These are phyloP conservation scores for Pteronotus mesoamericanus DNA, from an alignment of 2,797 vertebrate genomes.

Conservation along the genomic window DNA sequence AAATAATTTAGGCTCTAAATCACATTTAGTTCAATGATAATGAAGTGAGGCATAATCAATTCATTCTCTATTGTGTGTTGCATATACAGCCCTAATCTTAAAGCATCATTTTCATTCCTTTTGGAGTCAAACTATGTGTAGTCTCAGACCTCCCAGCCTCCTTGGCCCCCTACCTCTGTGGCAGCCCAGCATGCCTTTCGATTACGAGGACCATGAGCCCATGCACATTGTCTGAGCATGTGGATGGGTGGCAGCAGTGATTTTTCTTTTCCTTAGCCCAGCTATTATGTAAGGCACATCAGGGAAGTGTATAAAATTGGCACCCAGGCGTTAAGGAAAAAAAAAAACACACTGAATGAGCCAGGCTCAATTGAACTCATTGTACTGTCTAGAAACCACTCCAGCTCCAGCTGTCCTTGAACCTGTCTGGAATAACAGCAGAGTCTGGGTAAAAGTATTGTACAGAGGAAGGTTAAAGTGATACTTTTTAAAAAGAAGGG, in stretches of 20 bases:
- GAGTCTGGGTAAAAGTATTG: neutral
- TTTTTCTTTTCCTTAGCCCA: neutral
- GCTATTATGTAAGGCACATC: constrained; percentile 22
- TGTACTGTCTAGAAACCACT: neutral
- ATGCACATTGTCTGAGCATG: neutral
- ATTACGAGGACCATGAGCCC: neutral
- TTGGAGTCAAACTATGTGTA: neutral
- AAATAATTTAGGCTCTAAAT: constrained; percentile 12
- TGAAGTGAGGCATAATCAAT: neutral
- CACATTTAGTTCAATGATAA: constrained; percentile 10
- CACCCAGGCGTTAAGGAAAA: constrained; percentile 16
- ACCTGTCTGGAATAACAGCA: neutral
- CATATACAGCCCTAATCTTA: neutral
- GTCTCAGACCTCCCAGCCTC: neutral
- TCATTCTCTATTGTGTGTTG: neutral
- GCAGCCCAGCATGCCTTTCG: neutral
- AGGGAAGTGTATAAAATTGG: constrained; percentile 38
- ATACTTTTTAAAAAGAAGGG: neutral
- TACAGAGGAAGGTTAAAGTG: neutral
- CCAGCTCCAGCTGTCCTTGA: neutral
- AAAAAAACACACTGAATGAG: neutral
- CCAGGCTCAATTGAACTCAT: neutral
- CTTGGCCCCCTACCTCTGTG: neutral
- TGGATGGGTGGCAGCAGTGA: neutral
- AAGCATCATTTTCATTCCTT: neutral